These are phyloP conservation scores for Sebastes kiyomatsui DNA, from an alignment of 2,797 vertebrate genomes.

Conservation along the genomic window DNA sequence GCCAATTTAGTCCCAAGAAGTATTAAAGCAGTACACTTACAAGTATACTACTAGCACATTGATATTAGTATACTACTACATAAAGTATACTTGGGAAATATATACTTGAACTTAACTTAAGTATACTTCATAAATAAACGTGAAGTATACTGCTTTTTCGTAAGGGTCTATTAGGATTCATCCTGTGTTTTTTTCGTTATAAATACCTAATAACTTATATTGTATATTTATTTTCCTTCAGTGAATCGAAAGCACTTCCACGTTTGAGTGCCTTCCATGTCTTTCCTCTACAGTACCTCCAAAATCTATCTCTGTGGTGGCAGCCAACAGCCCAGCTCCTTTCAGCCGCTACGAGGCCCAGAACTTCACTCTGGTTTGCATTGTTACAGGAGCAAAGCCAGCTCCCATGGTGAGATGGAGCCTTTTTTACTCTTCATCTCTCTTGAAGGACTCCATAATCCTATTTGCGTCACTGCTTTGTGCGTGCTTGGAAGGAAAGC, in stretches of 20 bases:
- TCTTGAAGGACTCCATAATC: not conserved
- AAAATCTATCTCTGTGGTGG: conserved; percentile 90
- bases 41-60: fast-evolving
- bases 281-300: conserved; percentile 86
- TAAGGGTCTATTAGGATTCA: too few species aligned
- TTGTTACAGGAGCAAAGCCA: conserved; percentile 92
- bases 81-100: too few species aligned
- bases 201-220: not conserved
- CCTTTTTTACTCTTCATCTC: not conserved
- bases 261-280: not conserved
- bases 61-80: too few species aligned
- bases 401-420: conserved; percentile 85
- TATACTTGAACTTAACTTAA: too few species aligned
- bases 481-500: not conserved
- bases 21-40: too few species aligned
- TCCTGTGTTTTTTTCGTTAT: too few species aligned
- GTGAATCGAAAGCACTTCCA: not conserved
- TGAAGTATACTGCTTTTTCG: too few species aligned
- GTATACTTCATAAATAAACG: too few species aligned
- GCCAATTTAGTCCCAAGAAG: too few species aligned
- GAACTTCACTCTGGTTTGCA: conserved; percentile 95
- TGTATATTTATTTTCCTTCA: not conserved
- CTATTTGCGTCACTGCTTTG: not conserved
- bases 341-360: conserved; percentile 94
- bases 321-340: conserved; percentile 86